A percentile compares a stretch with the other conserved stretches of the same genome.
These are phyloP conservation scores for Halictus quadricinctus DNA, from an alignment of 2,888 invertebrate species.

Conservation along the genomic window DNA sequence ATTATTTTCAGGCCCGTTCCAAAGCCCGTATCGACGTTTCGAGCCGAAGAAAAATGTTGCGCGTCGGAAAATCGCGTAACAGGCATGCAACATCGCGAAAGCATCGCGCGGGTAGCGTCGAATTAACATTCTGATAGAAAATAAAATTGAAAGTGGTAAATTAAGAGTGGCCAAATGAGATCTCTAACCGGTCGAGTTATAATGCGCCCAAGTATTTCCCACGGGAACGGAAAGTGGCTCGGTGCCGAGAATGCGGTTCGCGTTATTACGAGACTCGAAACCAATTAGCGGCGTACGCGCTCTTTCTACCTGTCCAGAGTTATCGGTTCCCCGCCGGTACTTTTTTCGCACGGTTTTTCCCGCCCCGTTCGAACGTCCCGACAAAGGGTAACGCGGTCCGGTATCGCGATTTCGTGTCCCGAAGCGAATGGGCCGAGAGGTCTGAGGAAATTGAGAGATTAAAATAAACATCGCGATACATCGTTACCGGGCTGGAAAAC, in stretches of 20 bases:
- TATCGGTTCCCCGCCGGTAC: not conserved
- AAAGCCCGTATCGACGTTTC: not conserved
- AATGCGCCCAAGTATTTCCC: constrained; percentile 48
- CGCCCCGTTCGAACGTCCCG: constrained; percentile 10
- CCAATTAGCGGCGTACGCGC: constrained; percentile 43
- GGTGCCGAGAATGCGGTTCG: constrained; percentile 31
- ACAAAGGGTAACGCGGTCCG: not conserved
- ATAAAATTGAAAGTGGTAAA: constrained; percentile 23
- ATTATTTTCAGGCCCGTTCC: not conserved
- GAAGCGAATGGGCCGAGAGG: not conserved
- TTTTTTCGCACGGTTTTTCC: not conserved
- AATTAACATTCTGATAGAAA: constrained; percentile 17
- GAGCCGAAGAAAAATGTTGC: constrained; percentile 1
- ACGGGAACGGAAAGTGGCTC: constrained; percentile 44
- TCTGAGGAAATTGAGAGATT: constrained; percentile 19
- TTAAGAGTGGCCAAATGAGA: constrained; percentile 30
- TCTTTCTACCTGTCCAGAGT: constrained; percentile 23
- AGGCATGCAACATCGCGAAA: not conserved
- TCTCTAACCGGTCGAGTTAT: constrained; percentile 33
- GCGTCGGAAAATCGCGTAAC: not conserved
- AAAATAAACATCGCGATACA: not conserved
- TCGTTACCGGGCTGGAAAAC: not conserved
- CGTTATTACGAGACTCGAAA: constrained; percentile 24
- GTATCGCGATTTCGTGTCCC: constrained; percentile 1
- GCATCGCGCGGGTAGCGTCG: not conserved